Percentiles rank a stretch among this genome's conserved stretches.
Conservation (phyloP, 2,113 vertebrate species). For the Oryzias javanicus region DNA sequence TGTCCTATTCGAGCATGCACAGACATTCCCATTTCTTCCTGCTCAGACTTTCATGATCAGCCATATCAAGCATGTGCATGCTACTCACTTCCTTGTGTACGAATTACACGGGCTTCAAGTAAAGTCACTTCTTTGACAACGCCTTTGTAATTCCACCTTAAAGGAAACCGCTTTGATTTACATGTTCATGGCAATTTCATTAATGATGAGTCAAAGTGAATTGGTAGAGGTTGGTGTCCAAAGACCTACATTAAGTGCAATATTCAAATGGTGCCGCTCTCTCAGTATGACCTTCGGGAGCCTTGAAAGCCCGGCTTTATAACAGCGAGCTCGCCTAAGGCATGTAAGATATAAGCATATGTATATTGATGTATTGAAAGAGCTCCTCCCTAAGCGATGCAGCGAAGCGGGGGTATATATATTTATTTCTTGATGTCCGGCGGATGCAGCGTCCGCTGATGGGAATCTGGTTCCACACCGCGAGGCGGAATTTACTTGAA, state of each 20-base stretch:
- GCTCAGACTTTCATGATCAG: slow-evolving; percentile 63
- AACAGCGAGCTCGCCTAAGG: slow-evolving; percentile 70
- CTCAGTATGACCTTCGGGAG: slow-evolving; percentile 71
- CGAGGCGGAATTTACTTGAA: slow-evolving; percentile 68
- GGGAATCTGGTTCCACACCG: slow-evolving; percentile 64
- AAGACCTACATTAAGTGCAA: slow-evolving; percentile 69
- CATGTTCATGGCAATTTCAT: slow-evolving; percentile 64
- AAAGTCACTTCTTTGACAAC: slow-evolving; percentile 53
- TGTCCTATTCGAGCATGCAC: slow-evolving; percentile 72
- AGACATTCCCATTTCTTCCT: slow-evolving; percentile 66
- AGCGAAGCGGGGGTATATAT: slow-evolving; percentile 62
- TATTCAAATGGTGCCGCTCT: slow-evolving; percentile 67
- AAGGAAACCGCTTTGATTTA: slow-evolving; percentile 68
- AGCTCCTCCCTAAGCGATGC: slow-evolving; percentile 72
- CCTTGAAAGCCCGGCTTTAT: slow-evolving; percentile 63
- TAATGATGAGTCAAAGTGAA: slow-evolving; percentile 74
- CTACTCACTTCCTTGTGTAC: slow-evolving; percentile 35
- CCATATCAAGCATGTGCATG: slow-evolving; percentile 55
- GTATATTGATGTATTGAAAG: slow-evolving; percentile 78
- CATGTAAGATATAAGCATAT: slow-evolving; percentile 69
- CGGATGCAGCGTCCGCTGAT: slow-evolving; percentile 74
- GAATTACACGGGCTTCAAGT: slow-evolving; percentile 42
- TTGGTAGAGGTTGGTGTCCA: slow-evolving; percentile 66
- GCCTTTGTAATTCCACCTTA: slow-evolving; percentile 54
- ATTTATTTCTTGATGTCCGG: slow-evolving; percentile 72